Conservation (phyloP, 2,888 invertebrate species). For the Lithophane leautieri region DNA sequence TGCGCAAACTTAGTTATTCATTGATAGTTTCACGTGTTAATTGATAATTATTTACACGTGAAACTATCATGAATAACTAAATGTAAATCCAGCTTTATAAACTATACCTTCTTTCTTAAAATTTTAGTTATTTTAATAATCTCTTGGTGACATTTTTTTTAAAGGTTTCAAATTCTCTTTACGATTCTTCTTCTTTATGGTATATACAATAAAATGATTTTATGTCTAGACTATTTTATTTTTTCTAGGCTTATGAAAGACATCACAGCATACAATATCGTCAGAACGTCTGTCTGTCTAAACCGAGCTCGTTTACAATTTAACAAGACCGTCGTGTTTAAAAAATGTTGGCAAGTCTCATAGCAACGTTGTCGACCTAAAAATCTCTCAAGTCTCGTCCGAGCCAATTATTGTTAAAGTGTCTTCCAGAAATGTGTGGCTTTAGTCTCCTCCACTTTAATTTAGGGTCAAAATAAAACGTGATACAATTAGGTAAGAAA, state of each 20-base stretch:
- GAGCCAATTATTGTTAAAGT: slow-evolving; percentile 62
- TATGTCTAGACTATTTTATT: slow-evolving; percentile 6
- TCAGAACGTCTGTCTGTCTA: slow-evolving; percentile 46
- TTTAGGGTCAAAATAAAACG: slow-evolving; percentile 43
- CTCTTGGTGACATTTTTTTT: not conserved
- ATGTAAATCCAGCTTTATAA: too few species aligned
- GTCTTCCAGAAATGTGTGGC: slow-evolving; percentile 58
- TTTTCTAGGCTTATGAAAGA: slow-evolving; percentile 26
- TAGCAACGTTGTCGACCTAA: slow-evolving; percentile 64
- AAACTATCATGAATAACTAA: not conserved
- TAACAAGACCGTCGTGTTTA: slow-evolving; percentile 56
- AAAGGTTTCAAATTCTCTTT: not conserved
- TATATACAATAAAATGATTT: not conserved
- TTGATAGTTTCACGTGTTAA: not conserved
- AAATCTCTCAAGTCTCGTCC: slow-evolving; percentile 62
- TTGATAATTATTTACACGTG: not conserved
- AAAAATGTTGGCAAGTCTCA: slow-evolving; percentile 65
- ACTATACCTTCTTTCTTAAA: too few species aligned
- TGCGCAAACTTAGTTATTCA: too few species aligned
- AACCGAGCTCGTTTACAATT: slow-evolving; percentile 55
- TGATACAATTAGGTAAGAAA: slow-evolving; percentile 43
- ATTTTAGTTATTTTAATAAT: too few species aligned
- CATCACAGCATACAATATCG: slow-evolving; percentile 46
- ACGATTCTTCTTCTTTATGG: not conserved
- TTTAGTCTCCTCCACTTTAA: slow-evolving; percentile 33